Evolutionary conservation across 2,113 vertebrate genomes (phyloP).

Genomic region (Amblyornis subalaris): DNA sequence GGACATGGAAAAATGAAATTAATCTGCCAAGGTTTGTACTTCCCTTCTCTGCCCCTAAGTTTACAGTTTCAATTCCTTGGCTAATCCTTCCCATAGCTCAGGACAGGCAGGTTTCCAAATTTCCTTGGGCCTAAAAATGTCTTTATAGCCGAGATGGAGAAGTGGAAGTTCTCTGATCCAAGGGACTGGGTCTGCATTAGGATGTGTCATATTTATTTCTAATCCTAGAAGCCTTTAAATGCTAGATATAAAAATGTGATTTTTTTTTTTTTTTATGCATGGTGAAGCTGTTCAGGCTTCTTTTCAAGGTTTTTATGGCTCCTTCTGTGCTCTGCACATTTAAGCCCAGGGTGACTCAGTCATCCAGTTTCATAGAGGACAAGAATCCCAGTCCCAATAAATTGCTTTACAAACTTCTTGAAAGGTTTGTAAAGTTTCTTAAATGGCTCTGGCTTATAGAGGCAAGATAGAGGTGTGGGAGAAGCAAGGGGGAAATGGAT

Average conservation of each 20-base stretch:
- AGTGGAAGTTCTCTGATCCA: background rate
- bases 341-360: background rate
- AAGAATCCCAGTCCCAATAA: background rate
- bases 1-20: background rate
- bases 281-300: background rate
- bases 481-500: background rate
- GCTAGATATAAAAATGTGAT: background rate
- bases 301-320: slow-evolving; percentile 20
- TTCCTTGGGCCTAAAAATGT: background rate
- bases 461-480: background rate
- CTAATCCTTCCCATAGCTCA: background rate
- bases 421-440: slow-evolving; percentile 10
- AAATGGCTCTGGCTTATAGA: background rate
- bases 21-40: background rate
- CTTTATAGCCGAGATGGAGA: background rate
- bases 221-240: background rate
- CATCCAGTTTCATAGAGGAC: background rate
- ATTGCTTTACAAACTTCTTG: slow-evolving; percentile 28
- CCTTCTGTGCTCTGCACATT: background rate
- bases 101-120: background rate
- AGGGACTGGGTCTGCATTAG: background rate
- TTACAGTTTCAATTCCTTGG: background rate
- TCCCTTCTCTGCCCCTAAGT: background rate
- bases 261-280: background rate
- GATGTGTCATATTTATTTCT: background rate